These are phyloP conservation scores for Drosophila multiciliata DNA, from an alignment of 2,888 invertebrate genomes.

Conservation along the genomic window DNA sequence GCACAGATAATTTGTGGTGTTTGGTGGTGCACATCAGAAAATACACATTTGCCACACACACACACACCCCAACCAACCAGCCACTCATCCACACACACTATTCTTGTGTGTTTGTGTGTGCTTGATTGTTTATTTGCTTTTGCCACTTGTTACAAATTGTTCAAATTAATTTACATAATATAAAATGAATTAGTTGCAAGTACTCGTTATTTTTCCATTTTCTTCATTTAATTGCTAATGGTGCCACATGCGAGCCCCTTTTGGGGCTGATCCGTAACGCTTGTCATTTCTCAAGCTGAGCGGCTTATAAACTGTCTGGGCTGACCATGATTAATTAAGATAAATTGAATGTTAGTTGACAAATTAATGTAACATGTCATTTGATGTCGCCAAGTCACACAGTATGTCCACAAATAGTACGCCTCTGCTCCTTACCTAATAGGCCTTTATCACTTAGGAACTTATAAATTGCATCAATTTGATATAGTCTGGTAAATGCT, in stretches of 20 bases:
- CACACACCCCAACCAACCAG: constrained; percentile 10
- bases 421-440: not conserved
- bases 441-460: not conserved
- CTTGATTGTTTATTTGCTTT: constrained; percentile 17
- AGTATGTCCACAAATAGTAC: constrained; percentile 13
- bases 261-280: constrained; percentile 20
- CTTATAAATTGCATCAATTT: constrained; percentile 1
- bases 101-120: constrained; percentile 1
- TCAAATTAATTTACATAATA: constrained; percentile 78
- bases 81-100: constrained; percentile 3
- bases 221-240: not conserved
- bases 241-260: not conserved
- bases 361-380: constrained; percentile 21
- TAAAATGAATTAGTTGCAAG: constrained; percentile 67
- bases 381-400: constrained; percentile 15
- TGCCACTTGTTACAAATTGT: constrained; percentile 64
- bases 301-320: constrained; percentile 33
- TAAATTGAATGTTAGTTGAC: constrained; percentile 55
- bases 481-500: not conserved
- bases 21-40: constrained; percentile 5
- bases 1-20: constrained; percentile 66
- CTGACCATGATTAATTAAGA: constrained; percentile 65
- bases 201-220: constrained; percentile 23
- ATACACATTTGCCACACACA: not conserved
- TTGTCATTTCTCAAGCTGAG: constrained; percentile 32